These are phyloP conservation scores for Drosophila watanabei DNA, from an alignment of 1,140 invertebrate genomes.

Conservation along the genomic window DNA sequence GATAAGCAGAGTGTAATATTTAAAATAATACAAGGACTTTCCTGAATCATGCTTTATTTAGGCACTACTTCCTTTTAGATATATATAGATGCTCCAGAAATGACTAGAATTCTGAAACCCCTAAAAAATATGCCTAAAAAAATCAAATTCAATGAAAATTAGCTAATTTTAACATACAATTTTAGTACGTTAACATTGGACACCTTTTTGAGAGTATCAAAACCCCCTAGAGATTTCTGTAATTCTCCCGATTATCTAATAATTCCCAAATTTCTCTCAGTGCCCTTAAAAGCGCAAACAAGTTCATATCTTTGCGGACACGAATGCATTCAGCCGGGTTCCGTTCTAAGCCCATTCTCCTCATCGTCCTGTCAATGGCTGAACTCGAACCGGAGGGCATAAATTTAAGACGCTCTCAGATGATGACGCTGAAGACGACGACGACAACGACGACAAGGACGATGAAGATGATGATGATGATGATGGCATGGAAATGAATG, in stretches of 20 bases:
- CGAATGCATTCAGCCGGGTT: conserved; percentile 18
- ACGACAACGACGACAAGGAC: not conserved
- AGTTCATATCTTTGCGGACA: conserved; percentile 18
- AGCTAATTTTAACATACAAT: no score
- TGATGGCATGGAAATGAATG: conserved; percentile 41
- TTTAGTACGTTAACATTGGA: no score
- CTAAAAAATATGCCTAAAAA: no score
- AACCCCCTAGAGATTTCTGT: not conserved
- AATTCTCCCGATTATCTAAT: not conserved
- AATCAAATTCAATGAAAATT: not conserved
- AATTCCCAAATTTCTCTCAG: not conserved
- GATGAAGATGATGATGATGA: conserved; percentile 5
- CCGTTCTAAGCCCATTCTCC: conserved; percentile 2
- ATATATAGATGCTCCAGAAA: not conserved
- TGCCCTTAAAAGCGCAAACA: conserved; percentile 5
- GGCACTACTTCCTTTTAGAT: not conserved
- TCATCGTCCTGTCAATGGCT: conserved; percentile 9
- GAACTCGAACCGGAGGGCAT: conserved; percentile 24
- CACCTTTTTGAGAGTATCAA: not conserved
- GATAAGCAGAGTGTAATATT: not conserved
- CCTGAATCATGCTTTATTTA: not conserved
- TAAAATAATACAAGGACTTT: not conserved
- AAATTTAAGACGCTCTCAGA: conserved; percentile 25
- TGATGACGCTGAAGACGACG: conserved; percentile 6
- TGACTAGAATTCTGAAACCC: not conserved